These are phyloP conservation scores for Parascotia fuliginaria DNA, from an alignment of 2,888 invertebrate genomes.

Conservation along the genomic window DNA sequence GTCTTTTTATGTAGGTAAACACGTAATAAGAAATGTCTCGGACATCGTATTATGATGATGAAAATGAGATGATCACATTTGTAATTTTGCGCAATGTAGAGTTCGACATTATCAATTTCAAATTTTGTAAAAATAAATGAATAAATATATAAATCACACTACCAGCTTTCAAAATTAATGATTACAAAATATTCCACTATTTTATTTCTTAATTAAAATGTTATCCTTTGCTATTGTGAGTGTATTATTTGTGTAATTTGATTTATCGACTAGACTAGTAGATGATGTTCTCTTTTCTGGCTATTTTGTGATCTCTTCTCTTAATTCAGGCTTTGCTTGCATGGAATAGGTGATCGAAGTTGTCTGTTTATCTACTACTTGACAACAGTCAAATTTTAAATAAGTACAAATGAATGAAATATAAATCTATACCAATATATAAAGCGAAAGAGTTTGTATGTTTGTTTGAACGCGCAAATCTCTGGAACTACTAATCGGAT, in stretches of 20 bases:
- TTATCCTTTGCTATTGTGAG: neutral
- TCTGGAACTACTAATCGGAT: no score
- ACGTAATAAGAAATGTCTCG: constrained; percentile 27
- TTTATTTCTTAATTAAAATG: constrained; percentile 24
- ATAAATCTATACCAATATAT: no score
- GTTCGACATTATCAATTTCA: constrained; percentile 33
- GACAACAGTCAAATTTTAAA: no score
- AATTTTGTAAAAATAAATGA: constrained; percentile 45
- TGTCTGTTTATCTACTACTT: no score
- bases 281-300: no score
- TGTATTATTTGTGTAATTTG: neutral
- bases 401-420: no score
- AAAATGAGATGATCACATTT: constrained; percentile 31
- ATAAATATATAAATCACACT: constrained; percentile 42
- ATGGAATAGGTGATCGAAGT: no score
- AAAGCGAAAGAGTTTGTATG: no score
- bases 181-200: constrained; percentile 17
- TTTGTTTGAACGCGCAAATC: no score
- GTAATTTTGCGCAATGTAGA: constrained; percentile 41
- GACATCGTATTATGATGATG: constrained; percentile 27
- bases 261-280: neutral
- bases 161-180: constrained; percentile 40
- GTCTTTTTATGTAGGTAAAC: constrained; percentile 22
- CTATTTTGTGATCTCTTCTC: no score
- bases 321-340: no score